phyloP scores from a whole-genome alignment of 1,140 invertebrate genomes.

The Nasonia longicornis region DNA sequence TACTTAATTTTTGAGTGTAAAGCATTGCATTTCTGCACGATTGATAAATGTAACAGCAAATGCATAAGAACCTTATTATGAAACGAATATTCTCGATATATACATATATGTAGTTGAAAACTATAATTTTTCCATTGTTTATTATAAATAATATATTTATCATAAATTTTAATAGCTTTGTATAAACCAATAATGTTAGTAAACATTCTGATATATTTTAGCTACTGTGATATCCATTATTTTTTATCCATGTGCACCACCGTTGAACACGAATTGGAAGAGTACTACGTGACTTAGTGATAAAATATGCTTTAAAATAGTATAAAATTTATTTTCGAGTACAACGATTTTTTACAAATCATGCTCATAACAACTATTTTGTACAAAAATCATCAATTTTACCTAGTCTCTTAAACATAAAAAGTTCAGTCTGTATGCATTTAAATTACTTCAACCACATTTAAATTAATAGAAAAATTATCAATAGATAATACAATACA shows the following conservation, averaged over 20 bases:
- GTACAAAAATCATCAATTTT: conserved; percentile 36
- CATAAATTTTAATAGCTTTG: conserved; percentile 24
- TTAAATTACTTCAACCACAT: conserved; percentile 9
- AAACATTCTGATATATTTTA: conserved; percentile 37
- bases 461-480: conserved; percentile 27
- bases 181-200: conserved; percentile 27
- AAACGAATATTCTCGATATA: conserved; percentile 53
- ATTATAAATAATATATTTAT: conserved; percentile 38
- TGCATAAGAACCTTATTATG: conserved; percentile 71
- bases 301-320: conserved; percentile 1
- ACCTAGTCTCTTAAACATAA: conserved; percentile 34
- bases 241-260: not conserved
- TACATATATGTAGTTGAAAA: conserved; percentile 12
- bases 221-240: not conserved
- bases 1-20: conserved; percentile 80
- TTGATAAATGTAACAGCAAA: conserved; percentile 59
- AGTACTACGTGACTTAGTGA: not conserved
- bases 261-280: not conserved
- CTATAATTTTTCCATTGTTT: conserved; percentile 1
- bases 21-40: conserved; percentile 76
- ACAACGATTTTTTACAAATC: conserved; percentile 17
- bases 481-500: conserved; percentile 25
- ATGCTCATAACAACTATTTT: conserved; percentile 31
- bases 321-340: conserved; percentile 39
- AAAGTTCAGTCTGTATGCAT: conserved; percentile 32